Conservation (phyloP, 1,140 invertebrate species). For the Drosophila arawakana region DNA sequence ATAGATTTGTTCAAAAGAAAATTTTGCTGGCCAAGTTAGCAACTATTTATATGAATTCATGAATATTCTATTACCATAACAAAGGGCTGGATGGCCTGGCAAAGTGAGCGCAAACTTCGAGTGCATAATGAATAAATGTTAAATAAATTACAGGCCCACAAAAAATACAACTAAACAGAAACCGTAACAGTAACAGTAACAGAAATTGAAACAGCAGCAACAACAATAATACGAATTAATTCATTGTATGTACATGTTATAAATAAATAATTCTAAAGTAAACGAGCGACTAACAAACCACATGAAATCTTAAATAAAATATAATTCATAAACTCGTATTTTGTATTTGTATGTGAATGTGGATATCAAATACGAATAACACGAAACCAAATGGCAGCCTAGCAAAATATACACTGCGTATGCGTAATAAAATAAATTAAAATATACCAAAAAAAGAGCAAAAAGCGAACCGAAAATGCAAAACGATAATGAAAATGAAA, state of each 20-base stretch:
- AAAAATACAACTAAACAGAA: slow-evolving; percentile 34
- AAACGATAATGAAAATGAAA: not conserved
- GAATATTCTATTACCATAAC: slow-evolving; percentile 71
- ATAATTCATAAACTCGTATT: slow-evolving; percentile 9
- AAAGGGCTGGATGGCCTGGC: slow-evolving; percentile 38
- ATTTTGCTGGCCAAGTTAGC: slow-evolving; percentile 10
- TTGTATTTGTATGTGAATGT: slow-evolving; percentile 24
- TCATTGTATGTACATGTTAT: slow-evolving; percentile 80
- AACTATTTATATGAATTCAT: slow-evolving; percentile 54
- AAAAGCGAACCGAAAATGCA: slow-evolving; percentile 8
- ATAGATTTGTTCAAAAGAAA: slow-evolving; percentile 9
- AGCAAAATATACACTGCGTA: slow-evolving; percentile 77
- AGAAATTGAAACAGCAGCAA: slow-evolving; percentile 5
- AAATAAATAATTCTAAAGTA: slow-evolving; percentile 78
- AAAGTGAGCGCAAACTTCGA: slow-evolving; percentile 52
- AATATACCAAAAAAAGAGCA: slow-evolving; percentile 42
- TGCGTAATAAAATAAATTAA: slow-evolving; percentile 68
- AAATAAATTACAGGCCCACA: slow-evolving; percentile 57
- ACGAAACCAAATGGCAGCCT: slow-evolving; percentile 63
- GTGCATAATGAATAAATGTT: slow-evolving; percentile 78
- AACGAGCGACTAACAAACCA: slow-evolving; percentile 47
- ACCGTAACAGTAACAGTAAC: slow-evolving; percentile 6
- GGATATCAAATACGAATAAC: slow-evolving; percentile 61
- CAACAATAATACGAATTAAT: slow-evolving; percentile 63
- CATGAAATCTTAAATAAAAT: slow-evolving; percentile 37